Evolutionary conservation across 2,797 vertebrate genomes (phyloP).

Genomic region (Acestrorhynchus altus): DNA sequence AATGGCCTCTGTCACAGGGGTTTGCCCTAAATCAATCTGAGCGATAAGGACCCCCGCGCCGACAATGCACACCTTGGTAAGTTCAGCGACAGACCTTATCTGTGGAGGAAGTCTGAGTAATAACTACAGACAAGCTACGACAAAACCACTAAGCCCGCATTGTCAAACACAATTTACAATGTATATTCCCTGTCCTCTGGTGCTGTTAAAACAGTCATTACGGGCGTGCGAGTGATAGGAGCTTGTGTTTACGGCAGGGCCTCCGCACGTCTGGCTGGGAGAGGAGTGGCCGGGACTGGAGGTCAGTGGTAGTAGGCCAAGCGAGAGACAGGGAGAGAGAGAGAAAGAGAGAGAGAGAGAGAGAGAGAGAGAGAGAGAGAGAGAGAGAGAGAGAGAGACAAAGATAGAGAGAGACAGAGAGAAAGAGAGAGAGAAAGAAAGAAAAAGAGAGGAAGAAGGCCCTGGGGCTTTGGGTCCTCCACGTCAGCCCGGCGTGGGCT

Average conservation of each 20-base stretch:
- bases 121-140: slow-evolving; percentile 94
- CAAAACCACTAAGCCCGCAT: slow-evolving; percentile 90
- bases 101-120: slow-evolving; percentile 89
- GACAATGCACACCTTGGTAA: slow-evolving; percentile 80
- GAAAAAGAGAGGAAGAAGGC: slow-evolving; percentile 73
- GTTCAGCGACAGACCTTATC: slow-evolving; percentile 81
- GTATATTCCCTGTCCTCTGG: slow-evolving; percentile 79
- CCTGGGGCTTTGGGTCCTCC: slow-evolving; percentile 54
- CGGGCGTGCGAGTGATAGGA: slow-evolving; percentile 84
- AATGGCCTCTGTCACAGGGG: slow-evolving; percentile 79
- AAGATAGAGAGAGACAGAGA: slow-evolving; percentile 30
- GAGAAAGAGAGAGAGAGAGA: too few relatives aligned
- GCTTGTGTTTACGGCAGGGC: slow-evolving; percentile 81
- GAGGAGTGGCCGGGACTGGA: slow-evolving; percentile 2
- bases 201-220: slow-evolving; percentile 89
- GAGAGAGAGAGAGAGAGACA: too few relatives aligned
- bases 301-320: too few relatives aligned
- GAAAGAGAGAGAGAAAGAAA: slow-evolving; percentile 54
- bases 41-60: slow-evolving; percentile 80
- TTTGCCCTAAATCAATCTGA: slow-evolving; percentile 80
- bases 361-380: too few relatives aligned
- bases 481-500: slow-evolving; percentile 81
- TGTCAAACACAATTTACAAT: slow-evolving; percentile 99
- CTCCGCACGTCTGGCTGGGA: slow-evolving; percentile 73
- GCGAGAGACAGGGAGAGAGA: slow-evolving; percentile 40